Evolutionary conservation across 1,140 invertebrate genomes (phyloP).

Genomic region (Saccostrea glomerata): DNA sequence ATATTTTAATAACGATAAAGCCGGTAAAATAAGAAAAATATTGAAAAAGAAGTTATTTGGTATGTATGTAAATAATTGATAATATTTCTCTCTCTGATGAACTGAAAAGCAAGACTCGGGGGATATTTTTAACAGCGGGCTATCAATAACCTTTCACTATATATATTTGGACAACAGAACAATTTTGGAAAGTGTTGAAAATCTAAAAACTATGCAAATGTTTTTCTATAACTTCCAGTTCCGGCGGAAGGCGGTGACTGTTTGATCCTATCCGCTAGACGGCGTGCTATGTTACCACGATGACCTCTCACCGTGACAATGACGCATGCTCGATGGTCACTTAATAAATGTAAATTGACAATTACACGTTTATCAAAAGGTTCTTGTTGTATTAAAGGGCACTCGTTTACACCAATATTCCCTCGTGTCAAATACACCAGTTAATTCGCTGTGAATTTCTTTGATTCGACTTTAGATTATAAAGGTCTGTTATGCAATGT

Average conservation of each 20-base stretch:
- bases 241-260: background rate
- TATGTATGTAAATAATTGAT: too few species aligned
- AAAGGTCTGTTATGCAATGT: background rate
- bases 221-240: background rate
- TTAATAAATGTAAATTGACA: background rate
- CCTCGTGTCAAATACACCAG: background rate
- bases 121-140: too few species aligned
- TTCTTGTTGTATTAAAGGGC: background rate
- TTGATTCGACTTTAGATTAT: constrained; percentile 17
- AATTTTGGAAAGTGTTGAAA: too few species aligned
- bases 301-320: background rate
- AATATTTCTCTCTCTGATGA: too few species aligned
- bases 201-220: too few species aligned
- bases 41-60: too few species aligned
- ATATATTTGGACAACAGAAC: too few species aligned
- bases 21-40: too few species aligned
- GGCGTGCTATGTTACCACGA: constrained; percentile 8
- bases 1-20: too few species aligned
- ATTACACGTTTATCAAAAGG: constrained; percentile 7
- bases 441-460: background rate
- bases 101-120: too few species aligned
- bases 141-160: too few species aligned
- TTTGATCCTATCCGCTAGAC: constrained; percentile 14
- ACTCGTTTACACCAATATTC: background rate
- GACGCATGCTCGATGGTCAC: constrained; percentile 4